Conservation (phyloP, 2,888 invertebrate species). For the Busseola fusca region DNA sequence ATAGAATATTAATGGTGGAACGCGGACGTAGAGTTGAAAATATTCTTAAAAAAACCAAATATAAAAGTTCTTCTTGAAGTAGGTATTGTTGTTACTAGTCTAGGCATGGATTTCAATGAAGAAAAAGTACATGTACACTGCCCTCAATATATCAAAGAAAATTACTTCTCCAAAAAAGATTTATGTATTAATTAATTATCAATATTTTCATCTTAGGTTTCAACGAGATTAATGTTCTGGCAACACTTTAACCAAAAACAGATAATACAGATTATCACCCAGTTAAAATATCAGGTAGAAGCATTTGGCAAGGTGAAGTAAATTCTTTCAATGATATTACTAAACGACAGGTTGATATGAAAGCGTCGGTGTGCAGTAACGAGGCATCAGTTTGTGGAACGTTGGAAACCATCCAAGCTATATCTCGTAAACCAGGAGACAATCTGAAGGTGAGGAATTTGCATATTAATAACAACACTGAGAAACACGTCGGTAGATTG, state of each 20-base stretch:
- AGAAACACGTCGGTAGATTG: slow-evolving; percentile 4
- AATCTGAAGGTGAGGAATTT: slow-evolving; percentile 20
- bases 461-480: slow-evolving; percentile 39
- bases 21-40: no score
- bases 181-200: not conserved
- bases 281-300: slow-evolving; percentile 29
- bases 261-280: not conserved
- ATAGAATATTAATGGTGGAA: slow-evolving; percentile 5
- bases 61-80: not conserved
- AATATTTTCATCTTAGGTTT: slow-evolving; percentile 1
- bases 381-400: slow-evolving; percentile 41
- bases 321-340: slow-evolving; percentile 46
- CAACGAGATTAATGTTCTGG: slow-evolving; percentile 30
- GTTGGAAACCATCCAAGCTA: slow-evolving; percentile 59
- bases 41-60: not conserved
- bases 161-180: not conserved
- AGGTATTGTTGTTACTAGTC: no score
- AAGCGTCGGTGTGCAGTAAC: slow-evolving; percentile 43
- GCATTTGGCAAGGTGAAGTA: slow-evolving; percentile 45
- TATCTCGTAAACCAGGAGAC: slow-evolving; percentile 45
- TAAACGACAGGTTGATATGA: slow-evolving; percentile 48
- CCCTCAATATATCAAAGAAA: not conserved
- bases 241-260: not conserved
- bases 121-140: not conserved
- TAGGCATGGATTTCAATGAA: not conserved